A percentile compares a stretch with the other conserved stretches of the same genome.
Conservation (phyloP, 2,888 invertebrate genomes). For the Heliconius charithonia region DNA sequence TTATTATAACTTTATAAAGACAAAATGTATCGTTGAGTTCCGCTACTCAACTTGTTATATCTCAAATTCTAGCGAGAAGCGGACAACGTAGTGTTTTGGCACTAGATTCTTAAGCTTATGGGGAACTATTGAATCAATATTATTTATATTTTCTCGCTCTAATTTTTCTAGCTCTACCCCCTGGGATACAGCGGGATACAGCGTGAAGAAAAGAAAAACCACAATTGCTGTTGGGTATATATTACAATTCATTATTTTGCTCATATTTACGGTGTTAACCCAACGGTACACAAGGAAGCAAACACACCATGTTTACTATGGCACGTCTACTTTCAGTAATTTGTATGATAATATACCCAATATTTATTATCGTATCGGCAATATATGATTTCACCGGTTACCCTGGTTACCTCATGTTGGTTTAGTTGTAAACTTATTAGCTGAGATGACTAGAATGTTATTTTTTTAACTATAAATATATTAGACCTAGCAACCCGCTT, state of each 20-base stretch:
- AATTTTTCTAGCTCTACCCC: background rate
- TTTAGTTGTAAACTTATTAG: too few relatives aligned
- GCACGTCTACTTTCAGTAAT: constrained; percentile 53
- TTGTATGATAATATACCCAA: constrained; percentile 56
- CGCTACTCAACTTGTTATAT: background rate
- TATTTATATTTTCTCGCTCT: background rate
- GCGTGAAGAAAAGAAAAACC: background rate
- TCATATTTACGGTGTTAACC: too few relatives aligned
- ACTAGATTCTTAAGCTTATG: background rate
- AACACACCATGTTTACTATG: constrained; percentile 41
- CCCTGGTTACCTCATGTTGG: too few relatives aligned
- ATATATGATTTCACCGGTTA: constrained; percentile 20
- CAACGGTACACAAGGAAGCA: constrained; percentile 39
- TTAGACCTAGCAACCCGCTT: too few relatives aligned
- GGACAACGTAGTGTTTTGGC: background rate
- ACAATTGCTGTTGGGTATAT: background rate
- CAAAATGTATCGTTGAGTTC: background rate
- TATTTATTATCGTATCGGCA: constrained; percentile 49
- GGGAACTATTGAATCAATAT: background rate
- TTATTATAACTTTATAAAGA: background rate
- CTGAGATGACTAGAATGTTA: too few relatives aligned
- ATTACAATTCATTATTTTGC: too few relatives aligned
- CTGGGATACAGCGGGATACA: too few relatives aligned
- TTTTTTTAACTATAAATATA: too few relatives aligned
- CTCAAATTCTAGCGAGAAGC: background rate